Percentiles rank a stretch among this genome's conserved stretches.
These are phyloP conservation scores for Fregetta grallaria DNA, from an alignment of 2,113 vertebrate genomes.

Conservation along the genomic window DNA sequence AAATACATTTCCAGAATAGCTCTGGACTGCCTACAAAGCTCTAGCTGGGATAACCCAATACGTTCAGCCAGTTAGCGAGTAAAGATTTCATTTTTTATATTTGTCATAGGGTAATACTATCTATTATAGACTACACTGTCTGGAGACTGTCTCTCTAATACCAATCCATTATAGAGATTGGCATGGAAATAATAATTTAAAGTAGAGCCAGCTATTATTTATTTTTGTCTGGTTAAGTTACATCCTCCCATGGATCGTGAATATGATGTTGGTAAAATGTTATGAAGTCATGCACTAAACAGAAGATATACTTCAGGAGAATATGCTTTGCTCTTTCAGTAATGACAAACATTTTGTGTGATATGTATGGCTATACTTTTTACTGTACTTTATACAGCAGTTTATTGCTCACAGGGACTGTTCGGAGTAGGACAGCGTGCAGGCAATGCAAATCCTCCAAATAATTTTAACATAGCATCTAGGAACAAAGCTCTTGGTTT, in stretches of 20 bases:
- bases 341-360: not conserved
- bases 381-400: not conserved
- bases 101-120: not conserved
- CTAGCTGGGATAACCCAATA: not conserved
- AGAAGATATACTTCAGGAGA: not conserved
- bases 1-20: not conserved
- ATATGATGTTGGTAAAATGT: not conserved
- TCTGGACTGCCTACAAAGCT: not conserved
- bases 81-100: not conserved
- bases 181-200: not conserved
- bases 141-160: not conserved
- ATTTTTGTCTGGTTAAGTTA: not conserved
- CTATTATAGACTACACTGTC: not conserved
- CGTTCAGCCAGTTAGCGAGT: not conserved
- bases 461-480: not conserved
- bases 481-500: not conserved
- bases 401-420: not conserved
- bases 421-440: not conserved
- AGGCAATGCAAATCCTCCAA: not conserved
- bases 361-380: not conserved
- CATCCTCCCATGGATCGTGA: not conserved
- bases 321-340: not conserved
- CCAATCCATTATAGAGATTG: not conserved
- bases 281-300: not conserved
- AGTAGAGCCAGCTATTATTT: not conserved